A percentile compares a stretch with the other conserved stretches of the same genome.
Conservation (phyloP, 2,888 invertebrate species). For the Microctonus aethiopoides region DNA sequence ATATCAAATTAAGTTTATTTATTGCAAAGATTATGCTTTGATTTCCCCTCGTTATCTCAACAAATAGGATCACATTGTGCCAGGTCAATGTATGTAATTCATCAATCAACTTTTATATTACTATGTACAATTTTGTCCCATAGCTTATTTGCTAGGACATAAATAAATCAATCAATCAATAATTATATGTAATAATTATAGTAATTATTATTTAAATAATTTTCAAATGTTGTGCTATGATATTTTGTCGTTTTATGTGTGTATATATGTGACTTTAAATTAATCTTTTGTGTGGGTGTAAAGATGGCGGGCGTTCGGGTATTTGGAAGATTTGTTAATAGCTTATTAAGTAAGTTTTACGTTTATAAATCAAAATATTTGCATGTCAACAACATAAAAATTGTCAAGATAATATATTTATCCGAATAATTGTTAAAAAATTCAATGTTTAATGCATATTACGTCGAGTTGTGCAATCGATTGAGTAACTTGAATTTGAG, state of each 20-base stretch:
- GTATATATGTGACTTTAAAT: neutral
- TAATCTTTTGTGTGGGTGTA: neutral
- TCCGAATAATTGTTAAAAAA: neutral
- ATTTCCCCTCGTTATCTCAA: no score
- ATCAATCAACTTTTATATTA: no score
- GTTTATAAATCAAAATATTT: neutral
- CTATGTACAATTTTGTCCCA: no score
- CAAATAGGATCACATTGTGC: no score
- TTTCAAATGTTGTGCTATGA: no score
- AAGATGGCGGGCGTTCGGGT: conserved; percentile 25
- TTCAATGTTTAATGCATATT: neutral
- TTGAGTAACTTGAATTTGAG: conserved; percentile 2
- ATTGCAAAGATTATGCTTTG: no score
- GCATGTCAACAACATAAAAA: neutral
- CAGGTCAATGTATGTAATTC: no score
- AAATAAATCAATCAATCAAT: no score
- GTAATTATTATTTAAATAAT: no score
- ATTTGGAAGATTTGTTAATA: conserved; percentile 14
- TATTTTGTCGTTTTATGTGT: neutral
- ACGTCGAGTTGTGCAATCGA: conserved; percentile 1
- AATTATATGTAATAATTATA: no score
- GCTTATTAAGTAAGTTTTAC: conserved; percentile 14
- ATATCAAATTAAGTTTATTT: no score
- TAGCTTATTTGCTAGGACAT: no score
- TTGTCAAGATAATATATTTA: neutral